Base-by-base conservation (phyloP, 2,797 vertebrate genomes). In the Alouatta caraya region DNA sequence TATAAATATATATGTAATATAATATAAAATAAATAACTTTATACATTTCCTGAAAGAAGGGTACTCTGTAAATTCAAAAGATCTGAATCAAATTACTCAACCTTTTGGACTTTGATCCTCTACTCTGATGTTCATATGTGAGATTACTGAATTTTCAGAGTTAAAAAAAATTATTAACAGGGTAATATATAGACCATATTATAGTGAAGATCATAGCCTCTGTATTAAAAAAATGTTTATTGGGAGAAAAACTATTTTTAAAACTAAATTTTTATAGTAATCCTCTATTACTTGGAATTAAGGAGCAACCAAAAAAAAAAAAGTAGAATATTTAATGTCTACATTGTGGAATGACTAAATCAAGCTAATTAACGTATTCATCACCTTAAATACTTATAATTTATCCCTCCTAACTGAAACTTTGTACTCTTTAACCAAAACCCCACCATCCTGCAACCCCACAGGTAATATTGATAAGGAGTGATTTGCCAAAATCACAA, bases 81-180 rank as follows among this genome's bases (percentile, higher is more conserved):
- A n/a, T 85, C 73, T 91, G 59, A 91, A 70, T 96, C 52, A 88
- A 95, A 88, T 92, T 92, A 73, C 28, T 89, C 42, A 95, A 4
- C 19, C 39, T 81, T 97, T 96, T 90, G 30, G 30, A 94, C 90
- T 97, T 87, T 75, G 78, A 86, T n/a, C 61, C 19, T 93, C 39
- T 96, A 9, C 52, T 55, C 2, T 55, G 88, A 44, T 94, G 48
- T 10, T 67, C 67, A 37, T 22, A 55, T 48, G 17, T 81, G 73
- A 57, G 33, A 73, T 61, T 85, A 78, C 83, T 67, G 44, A 95
- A 37, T 55, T 91, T 92, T 86, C 57, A 78, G 50, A 86, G 50
- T 55, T 55, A 30, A 52, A 94, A 76, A 44, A 59, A 42, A n/a
- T 26, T 26, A 26, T 55, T 55, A 22, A 81, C 4, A 78, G 26